Conservation (phyloP, 2,888 invertebrate species). For the Blomia tropicalis region DNA sequence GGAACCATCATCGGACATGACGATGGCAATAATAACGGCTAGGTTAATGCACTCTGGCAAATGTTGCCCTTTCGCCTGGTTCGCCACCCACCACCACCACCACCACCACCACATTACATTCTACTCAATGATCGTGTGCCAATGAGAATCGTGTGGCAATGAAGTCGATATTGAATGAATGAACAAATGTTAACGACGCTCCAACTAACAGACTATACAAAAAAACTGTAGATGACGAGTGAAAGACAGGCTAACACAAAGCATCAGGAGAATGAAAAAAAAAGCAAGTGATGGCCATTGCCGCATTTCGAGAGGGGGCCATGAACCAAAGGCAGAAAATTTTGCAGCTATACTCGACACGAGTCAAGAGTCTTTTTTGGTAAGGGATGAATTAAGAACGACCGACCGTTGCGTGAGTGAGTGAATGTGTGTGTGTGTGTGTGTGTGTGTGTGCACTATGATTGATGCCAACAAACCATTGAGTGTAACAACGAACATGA, state of each 20-base stretch:
- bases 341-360: too few species aligned
- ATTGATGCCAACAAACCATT: slow-evolving; percentile 1
- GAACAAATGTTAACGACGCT: background rate
- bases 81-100: too few species aligned
- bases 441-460: background rate
- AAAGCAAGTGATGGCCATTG: background rate
- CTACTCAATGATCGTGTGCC: slow-evolving; percentile 6
- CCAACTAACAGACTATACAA: too few species aligned
- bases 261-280: too few species aligned
- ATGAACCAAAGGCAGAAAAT: background rate
- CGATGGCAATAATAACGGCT: background rate
- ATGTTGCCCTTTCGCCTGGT: slow-evolving; percentile 6
- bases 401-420: too few species aligned
- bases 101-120: too few species aligned
- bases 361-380: too few species aligned
- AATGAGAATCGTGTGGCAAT: background rate
- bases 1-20: background rate
- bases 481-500: too few species aligned
- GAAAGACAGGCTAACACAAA: background rate
- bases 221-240: too few species aligned
- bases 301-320: too few species aligned
- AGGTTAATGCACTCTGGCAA: slow-evolving; percentile 1
- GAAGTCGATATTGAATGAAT: background rate
- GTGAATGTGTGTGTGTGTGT: too few species aligned
- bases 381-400: background rate